Evolutionary conservation across 2,888 invertebrate genomes (phyloP).

Genomic region (Lysandra bellargus): DNA sequence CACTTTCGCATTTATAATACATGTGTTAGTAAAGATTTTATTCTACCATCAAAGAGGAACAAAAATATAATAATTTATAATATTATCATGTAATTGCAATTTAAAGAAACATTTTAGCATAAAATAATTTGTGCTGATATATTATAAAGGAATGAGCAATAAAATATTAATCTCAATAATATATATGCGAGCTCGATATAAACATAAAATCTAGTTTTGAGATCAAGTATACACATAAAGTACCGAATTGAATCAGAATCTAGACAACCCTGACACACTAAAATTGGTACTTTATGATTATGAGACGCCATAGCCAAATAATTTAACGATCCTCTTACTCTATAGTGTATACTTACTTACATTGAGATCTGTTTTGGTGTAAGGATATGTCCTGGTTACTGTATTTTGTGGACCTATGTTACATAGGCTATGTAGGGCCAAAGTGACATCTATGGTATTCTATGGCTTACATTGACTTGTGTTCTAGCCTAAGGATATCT

Average conservation of each 20-base stretch:
- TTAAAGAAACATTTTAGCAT: not conserved
- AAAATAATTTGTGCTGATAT: not conserved
- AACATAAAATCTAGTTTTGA: constrained; percentile 2
- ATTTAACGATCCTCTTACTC: not conserved
- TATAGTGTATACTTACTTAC: not conserved
- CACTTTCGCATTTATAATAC: too few relatives aligned
- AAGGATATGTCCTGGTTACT: not conserved
- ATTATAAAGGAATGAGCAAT: not conserved
- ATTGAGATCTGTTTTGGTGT: not conserved
- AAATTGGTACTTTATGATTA: constrained; percentile 2
- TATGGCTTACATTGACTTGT: too few relatives aligned
- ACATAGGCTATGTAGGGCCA: too few relatives aligned
- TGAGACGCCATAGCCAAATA: not conserved
- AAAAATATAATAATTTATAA: too few relatives aligned
- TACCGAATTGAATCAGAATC: not conserved
- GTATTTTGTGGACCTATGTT: not conserved
- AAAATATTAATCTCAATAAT: not conserved
- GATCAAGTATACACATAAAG: not conserved
- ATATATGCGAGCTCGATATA: not conserved
- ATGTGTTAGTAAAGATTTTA: too few relatives aligned
- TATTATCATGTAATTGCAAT: too few relatives aligned
- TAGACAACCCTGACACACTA: constrained; percentile 8
- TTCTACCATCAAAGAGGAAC: too few relatives aligned
- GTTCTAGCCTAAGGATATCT: too few relatives aligned
- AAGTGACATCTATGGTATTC: too few relatives aligned